A percentile compares a stretch with the other conserved stretches of the same genome.
These are phyloP conservation scores for Gambusia holbrooki DNA, from an alignment of 2,113 vertebrate species.

Conservation along the genomic window DNA sequence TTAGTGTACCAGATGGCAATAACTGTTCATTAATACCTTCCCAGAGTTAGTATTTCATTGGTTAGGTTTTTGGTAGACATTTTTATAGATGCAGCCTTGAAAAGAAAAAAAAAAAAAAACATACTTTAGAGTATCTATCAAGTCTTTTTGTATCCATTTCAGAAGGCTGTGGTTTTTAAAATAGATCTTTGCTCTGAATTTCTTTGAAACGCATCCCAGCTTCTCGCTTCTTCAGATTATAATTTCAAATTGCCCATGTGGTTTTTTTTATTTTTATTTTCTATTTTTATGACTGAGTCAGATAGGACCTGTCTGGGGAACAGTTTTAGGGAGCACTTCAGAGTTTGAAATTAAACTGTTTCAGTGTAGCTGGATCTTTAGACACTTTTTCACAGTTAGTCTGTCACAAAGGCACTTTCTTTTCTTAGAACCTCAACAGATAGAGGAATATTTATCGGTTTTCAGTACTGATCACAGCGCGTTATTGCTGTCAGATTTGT, in stretches of 20 bases:
- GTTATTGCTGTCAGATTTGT: no score
- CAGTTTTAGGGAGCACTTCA: no score
- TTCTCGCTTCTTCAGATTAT: conserved; percentile 36
- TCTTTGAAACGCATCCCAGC: conserved; percentile 50
- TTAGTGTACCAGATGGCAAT: conserved; percentile 60
- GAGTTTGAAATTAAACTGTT: no score
- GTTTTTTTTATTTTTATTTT: no score
- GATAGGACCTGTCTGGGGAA: no score
- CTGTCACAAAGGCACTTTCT: background rate
- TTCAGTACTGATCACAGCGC: background rate
- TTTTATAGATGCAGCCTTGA: conserved; percentile 14
- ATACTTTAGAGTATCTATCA: no score
- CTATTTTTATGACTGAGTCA: no score
- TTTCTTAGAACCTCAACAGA: background rate
- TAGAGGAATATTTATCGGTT: background rate
- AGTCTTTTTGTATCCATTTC: conserved; percentile 29
- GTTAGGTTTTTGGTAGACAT: conserved; percentile 8
- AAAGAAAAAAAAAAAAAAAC: background rate
- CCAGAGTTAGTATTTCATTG: conserved; percentile 33
- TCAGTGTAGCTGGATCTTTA: no score
- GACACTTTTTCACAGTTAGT: no score
- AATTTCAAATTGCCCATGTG: conserved; percentile 3
- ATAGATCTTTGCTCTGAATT: conserved; percentile 53
- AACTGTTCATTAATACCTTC: conserved; percentile 48
- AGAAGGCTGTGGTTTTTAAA: conserved; percentile 11